Evolutionary conservation across 2,888 invertebrate species (phyloP), one percentile per base, ranked within the genome.

Genomic region (Shargacucullia verbasci): DNA sequence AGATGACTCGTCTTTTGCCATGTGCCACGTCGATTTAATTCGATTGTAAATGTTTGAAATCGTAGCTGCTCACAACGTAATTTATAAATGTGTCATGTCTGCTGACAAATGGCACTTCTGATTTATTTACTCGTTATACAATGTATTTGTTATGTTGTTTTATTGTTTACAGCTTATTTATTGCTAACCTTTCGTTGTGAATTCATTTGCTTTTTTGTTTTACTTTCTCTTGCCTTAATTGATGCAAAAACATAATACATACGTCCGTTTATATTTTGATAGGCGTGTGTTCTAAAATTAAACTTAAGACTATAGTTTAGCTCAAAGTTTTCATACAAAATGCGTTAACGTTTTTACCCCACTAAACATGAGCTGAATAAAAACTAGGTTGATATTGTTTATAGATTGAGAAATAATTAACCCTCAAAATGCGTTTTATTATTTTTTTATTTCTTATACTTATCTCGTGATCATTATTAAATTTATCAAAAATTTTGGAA

Each of bases 1-100:
- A 81, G 84, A 88, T 85, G 82, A 79, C 62, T 83, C 73, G 80
- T 80, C 83, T 85, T 80, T 83, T 83, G 86, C 80, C 83, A 84
- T 86, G 83, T 84, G 87, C 74, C 82, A 59, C 62, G 68, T 65
- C 58, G 70, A 77, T 81, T 78, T 83, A 82, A 86, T 85, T 84
- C 75, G 70, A 87, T 85, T 88, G 81, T 83, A 78, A 75, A 74
- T 67, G 80, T 82, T 85, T 82, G 76, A 80, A 79, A 84, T 87
- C 79, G 73, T 69, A 73, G 61, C 65, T 66, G 46, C 60, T 76
- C 52, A 57, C 57, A 72, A 55, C 35, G 61, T 68, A 57, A 76
- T 64, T 72, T 70, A 70, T 72, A 61, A 64, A 70, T 69, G 50
- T 74, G 64, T 59, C 62, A 58, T 67, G 70, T 59, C 43, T 47